Base-by-base conservation (phyloP, 1,140 invertebrate species). In the Sycophila sp. region DNA sequence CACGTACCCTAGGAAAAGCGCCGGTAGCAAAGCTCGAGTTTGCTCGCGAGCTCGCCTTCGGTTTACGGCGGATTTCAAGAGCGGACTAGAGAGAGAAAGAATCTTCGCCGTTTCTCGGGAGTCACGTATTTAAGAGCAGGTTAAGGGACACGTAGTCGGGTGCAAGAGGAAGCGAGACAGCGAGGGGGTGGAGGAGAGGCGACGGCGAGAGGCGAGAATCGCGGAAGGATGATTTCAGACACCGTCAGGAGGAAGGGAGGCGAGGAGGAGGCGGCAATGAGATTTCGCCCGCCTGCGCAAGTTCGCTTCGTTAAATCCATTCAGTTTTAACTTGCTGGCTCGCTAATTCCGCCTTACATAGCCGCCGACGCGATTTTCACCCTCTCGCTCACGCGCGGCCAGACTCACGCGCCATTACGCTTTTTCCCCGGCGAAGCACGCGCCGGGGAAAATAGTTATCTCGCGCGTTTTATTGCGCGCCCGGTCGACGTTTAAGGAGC, bases 121-220 rank as follows among this genome's bases (percentile, higher is more conserved):
- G 78, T 83, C 81, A 82, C 81, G 83, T 84, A 84, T 83, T 83
- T 80, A 81, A 83, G 81, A 81, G 77, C 76, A 76, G 79, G 77
- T 80, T 80, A 80, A 80, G 74, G 80, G 77, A 80, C 79, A 78
- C 81, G 80, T 82, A 79, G 76, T 69, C 38, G 56, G 36, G 70
- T 67, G 63, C 73, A 68, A 36, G 53, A 42, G 70, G 65, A 60
- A 71, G 59, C 51, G 71, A 70, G 71, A 55, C 64, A 49, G 65
- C 59, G 30, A 53, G 38, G 24, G 69, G 32, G 63, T 38, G 30
- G 62, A 69, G 62, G 64, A n/a, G 38, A 22, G 4, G 17, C 26
- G 4, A 47, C 28, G 24, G 47, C 34, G 34, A n/a, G 40, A 58
- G 13, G 30, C 40, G 67, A 55, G 69, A 76, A 76, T 75, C 58